Percentiles rank a stretch among this genome's conserved stretches.
Evolutionary conservation across 2,888 invertebrate genomes (phyloP).

Genomic region (Synergus gifuensis): DNA sequence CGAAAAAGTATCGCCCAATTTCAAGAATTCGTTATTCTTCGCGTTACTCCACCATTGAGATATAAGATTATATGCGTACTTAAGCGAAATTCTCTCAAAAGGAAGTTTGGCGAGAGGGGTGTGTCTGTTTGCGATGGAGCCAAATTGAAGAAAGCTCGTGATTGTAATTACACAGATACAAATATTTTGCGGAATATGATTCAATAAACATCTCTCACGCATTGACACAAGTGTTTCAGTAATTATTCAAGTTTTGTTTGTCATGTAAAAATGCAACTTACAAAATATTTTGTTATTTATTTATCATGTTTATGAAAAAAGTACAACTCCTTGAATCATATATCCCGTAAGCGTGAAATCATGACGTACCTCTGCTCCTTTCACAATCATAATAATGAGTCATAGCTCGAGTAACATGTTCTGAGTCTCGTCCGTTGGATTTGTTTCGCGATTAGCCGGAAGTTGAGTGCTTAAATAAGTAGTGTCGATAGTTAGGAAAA

Average conservation of each 20-base stretch:
- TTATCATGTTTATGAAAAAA: slow-evolving; percentile 11
- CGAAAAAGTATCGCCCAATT: slow-evolving; percentile 4
- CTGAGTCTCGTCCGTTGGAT: slow-evolving; percentile 17
- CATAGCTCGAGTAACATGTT: slow-evolving; percentile 4
- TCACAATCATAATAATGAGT: slow-evolving; percentile 33
- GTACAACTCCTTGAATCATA: slow-evolving; percentile 9
- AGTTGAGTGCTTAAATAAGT: slow-evolving; percentile 1
- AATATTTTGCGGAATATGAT: neutral
- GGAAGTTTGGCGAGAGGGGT: neutral
- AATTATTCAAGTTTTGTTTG: too few relatives aligned
- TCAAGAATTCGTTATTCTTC: neutral
- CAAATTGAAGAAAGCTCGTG: neutral
- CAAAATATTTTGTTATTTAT: slow-evolving; percentile 4
- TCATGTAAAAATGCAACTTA: too few relatives aligned
- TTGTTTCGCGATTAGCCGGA: slow-evolving; percentile 12
- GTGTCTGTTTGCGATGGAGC: neutral
- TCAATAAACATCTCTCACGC: neutral
- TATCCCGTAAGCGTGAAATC: slow-evolving; percentile 14
- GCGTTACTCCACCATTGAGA: neutral
- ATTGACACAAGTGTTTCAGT: neutral
- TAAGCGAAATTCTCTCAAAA: neutral
- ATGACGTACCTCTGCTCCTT: slow-evolving; percentile 12
- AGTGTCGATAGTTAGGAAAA: neutral
- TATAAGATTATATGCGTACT: neutral
- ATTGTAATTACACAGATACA: neutral